Percentiles rank a stretch among this genome's conserved stretches.
Evolutionary conservation across 1,140 invertebrate species (phyloP).

Genomic region (Stenopsyche tienmushanensis): DNA sequence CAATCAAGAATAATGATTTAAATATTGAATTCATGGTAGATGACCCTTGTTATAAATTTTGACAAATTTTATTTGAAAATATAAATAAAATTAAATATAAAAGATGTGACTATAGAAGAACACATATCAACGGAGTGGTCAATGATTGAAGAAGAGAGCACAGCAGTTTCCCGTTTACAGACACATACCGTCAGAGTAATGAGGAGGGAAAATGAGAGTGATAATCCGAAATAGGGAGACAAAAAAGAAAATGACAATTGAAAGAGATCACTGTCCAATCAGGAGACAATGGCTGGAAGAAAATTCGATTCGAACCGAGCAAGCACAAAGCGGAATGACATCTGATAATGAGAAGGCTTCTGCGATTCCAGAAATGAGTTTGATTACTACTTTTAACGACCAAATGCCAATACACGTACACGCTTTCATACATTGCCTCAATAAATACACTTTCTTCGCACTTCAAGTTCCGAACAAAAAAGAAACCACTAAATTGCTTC

Average conservation of each 20-base stretch:
- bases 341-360: conserved; percentile 19
- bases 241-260: conserved; percentile 27
- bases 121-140: neutral
- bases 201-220: conserved; percentile 20
- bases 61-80: neutral
- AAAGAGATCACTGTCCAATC: conserved; percentile 28
- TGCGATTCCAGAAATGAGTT: no score
- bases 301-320: conserved; percentile 22
- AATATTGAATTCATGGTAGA: no score
- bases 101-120: neutral
- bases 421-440: no score
- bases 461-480: no score
- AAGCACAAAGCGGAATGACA: conserved; percentile 13
- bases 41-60: no score
- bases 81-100: neutral
- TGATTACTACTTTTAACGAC: no score
- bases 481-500: no score
- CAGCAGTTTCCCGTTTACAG: neutral
- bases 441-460: no score
- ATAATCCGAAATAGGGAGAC: conserved; percentile 21
- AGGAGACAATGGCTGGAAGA: conserved; percentile 26
- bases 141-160: neutral
- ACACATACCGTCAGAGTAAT: conserved; percentile 6
- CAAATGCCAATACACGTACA: no score
- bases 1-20: no score